These are phyloP conservation scores for Formica selysi DNA, from an alignment of 1,140 invertebrate genomes.

Conservation along the genomic window DNA sequence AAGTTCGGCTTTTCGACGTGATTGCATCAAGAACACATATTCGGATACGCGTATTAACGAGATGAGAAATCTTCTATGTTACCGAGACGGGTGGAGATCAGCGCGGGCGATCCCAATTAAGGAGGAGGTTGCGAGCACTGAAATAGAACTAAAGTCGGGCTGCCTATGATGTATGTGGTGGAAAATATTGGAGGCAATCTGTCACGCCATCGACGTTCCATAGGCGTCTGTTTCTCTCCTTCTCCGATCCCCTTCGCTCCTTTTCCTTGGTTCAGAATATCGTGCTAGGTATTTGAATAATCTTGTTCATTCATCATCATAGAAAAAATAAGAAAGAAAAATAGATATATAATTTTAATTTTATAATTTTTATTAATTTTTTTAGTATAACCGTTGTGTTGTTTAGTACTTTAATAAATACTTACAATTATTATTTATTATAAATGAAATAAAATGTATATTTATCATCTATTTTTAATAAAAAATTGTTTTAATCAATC, in stretches of 20 bases:
- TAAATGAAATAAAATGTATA: too few relatives aligned
- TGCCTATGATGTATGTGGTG: slow-evolving; percentile 85
- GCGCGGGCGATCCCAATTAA: slow-evolving; percentile 81
- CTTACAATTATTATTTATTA: not conserved
- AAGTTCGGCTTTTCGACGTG: slow-evolving; percentile 12
- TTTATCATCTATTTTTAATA: too few relatives aligned
- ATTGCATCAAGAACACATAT: slow-evolving; percentile 45
- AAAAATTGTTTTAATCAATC: too few relatives aligned
- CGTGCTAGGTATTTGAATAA: not conserved
- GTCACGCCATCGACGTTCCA: slow-evolving; percentile 84
- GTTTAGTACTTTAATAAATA: not conserved
- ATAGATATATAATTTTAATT: too few relatives aligned
- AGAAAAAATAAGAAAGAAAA: slow-evolving; percentile 21
- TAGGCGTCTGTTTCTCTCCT: slow-evolving; percentile 65
- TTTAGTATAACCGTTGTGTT: too few relatives aligned
- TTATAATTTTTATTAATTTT: too few relatives aligned
- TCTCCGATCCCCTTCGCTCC: slow-evolving; percentile 49
- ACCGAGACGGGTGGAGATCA: slow-evolving; percentile 62
- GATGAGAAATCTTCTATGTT: slow-evolving; percentile 51
- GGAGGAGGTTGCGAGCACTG: slow-evolving; percentile 75
- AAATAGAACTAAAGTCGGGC: slow-evolving; percentile 82
- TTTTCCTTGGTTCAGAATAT: not conserved
- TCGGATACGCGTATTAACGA: slow-evolving; percentile 34
- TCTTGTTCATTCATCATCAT: not conserved
- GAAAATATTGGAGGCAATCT: slow-evolving; percentile 86